Base-by-base conservation (phyloP, 2,797 vertebrate species). In the Hybognathus amarus region DNA sequence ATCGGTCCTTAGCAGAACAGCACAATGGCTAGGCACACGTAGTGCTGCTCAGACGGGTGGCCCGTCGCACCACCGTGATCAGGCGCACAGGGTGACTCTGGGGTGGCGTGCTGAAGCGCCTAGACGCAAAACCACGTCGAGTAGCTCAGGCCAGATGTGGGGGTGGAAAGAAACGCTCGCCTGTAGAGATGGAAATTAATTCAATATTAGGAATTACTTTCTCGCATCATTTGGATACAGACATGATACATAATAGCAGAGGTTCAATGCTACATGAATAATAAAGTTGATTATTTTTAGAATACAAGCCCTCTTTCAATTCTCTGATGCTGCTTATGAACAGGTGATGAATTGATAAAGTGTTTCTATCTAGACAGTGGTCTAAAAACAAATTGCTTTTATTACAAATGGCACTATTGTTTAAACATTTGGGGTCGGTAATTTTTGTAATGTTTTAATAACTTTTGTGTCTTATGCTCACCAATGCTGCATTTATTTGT, bases 61-160 rank as follows among this genome's bases (percentile, higher is more conserved):
- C 97, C 36, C 97, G 93, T 0, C 98, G 95, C 30, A 98, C 97
- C 6, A 98, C 54, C 0, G 97, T 99, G 61, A 99, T 94, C 68
- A 99, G 95, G 1, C 97, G 95, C 87, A 99, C 95, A 0, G 97
- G 97, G 87, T 99, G 98, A 83, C 94, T 94, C 86, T 95, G 95
- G 4, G 97, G 95, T n/a, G 95, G 83, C 0, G 91, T 77, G 83
- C 96, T 98, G 90, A 99, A 98, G 50, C 93, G 97, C 90, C 99
- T 98, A 75, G n/a, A 99, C 96, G 0, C 97, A 99, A 93, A 99
- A 98, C 98, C 98, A 99, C 74, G 95, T 96, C 24, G 98, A 97
- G 92, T 96, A 99, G 89, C 95, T 98, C 83, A 99, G 94, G 78
- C 98, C 98, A 11, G 98, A 99, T 0, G 97, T 0, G 97, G 97